Evolutionary conservation across 1,140 invertebrate genomes (phyloP).

Genomic region (Cyclina sinensis): DNA sequence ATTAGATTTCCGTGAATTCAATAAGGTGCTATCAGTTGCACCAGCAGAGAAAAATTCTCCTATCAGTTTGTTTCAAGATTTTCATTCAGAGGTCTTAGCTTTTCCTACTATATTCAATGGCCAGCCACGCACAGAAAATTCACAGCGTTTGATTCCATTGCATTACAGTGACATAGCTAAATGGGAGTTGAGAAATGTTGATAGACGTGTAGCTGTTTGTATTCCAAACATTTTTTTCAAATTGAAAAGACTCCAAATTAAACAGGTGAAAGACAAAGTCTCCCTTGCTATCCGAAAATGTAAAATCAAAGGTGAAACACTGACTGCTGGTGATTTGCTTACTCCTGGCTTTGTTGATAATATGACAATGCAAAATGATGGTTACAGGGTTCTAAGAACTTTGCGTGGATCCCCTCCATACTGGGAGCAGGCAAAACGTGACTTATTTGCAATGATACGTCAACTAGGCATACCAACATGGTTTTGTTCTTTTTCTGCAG

Average conservation of each 20-base stretch:
- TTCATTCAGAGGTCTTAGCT: constrained; percentile 50
- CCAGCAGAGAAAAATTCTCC: constrained; percentile 55
- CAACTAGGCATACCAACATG: constrained; percentile 66
- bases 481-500: constrained; percentile 62
- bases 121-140: constrained; percentile 39
- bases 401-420: constrained; percentile 71
- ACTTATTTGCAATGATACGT: constrained; percentile 72
- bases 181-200: constrained; percentile 58
- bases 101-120: constrained; percentile 65
- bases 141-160: constrained; percentile 21
- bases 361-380: constrained; percentile 71
- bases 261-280: constrained; percentile 70
- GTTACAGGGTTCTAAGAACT: constrained; percentile 67
- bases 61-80: constrained; percentile 60
- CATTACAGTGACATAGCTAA: constrained; percentile 62
- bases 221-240: constrained; percentile 72
- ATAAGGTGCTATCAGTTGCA: constrained; percentile 56
- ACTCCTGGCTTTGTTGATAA: constrained; percentile 50
- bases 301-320: constrained; percentile 63
- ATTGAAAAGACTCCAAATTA: constrained; percentile 73
- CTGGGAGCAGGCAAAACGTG: constrained; percentile 66
- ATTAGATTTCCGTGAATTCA: constrained; percentile 47
- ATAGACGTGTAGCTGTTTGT: constrained; percentile 57
- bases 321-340: constrained; percentile 67
- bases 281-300: constrained; percentile 66